Conservation (phyloP, 2,797 vertebrate species). For the Steatocranus sp. region DNA sequence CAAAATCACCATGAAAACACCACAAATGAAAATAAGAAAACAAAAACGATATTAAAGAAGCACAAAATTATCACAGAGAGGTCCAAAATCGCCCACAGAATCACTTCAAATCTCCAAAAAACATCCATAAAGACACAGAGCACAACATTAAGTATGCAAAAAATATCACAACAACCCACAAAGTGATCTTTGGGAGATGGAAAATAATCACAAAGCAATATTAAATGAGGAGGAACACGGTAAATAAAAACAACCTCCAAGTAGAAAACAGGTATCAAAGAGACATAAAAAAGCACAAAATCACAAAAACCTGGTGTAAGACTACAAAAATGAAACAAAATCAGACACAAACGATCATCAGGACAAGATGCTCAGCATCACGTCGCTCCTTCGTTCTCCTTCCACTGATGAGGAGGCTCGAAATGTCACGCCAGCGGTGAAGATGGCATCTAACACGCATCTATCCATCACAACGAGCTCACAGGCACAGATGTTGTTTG, state of each 20-base stretch:
- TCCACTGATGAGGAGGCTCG: neutral
- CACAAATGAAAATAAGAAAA: neutral
- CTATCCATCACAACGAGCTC: neutral
- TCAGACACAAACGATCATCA: neutral
- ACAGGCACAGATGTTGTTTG: slow-evolving; percentile 39
- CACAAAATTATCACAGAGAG: neutral
- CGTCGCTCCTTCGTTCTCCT: neutral
- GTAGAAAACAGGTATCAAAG: neutral
- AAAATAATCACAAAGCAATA: neutral
- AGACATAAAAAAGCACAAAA: neutral
- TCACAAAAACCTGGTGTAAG: neutral
- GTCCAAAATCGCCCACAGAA: neutral
- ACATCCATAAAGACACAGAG: neutral
- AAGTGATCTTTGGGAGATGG: neutral
- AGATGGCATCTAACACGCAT: neutral
- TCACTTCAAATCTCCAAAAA: neutral
- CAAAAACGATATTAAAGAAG: neutral
- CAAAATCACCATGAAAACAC: neutral
- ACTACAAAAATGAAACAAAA: neutral
- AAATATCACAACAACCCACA: neutral
- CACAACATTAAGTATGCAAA: neutral
- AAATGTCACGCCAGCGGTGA: neutral
- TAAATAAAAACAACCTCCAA: neutral
- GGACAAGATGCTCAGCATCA: neutral
- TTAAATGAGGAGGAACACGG: rapidly evolving